These are phyloP conservation scores for Seira ritae DNA, from an alignment of 2,888 invertebrate genomes.

Conservation along the genomic window DNA sequence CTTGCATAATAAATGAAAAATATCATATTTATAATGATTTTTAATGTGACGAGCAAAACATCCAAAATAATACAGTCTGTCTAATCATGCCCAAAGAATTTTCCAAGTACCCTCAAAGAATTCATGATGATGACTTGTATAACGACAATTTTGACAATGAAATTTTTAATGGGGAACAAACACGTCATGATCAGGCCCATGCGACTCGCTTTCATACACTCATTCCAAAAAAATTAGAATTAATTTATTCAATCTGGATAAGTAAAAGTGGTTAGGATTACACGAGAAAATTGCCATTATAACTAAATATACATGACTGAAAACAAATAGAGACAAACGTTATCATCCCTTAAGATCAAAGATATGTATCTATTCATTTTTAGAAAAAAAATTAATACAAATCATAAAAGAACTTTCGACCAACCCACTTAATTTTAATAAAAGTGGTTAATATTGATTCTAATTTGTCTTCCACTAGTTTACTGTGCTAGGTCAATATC, in stretches of 20 bases:
- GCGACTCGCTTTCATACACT: not conserved
- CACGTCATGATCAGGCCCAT: not conserved
- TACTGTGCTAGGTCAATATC: slow-evolving; percentile 3
- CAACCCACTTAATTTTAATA: slow-evolving; percentile 30
- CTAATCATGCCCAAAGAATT: not conserved
- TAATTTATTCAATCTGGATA: slow-evolving; percentile 4
- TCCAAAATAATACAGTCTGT: not conserved
- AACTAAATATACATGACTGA: too few species aligned
- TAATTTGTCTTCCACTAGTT: not conserved
- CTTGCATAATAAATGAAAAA: too few species aligned
- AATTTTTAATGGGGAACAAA: slow-evolving; percentile 9
- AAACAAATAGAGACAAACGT: not conserved
- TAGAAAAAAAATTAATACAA: not conserved
- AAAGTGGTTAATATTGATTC: slow-evolving; percentile 16
- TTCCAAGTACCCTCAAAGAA: not conserved
- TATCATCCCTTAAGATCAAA: too few species aligned
- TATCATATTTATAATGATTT: not conserved
- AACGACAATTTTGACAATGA: slow-evolving; percentile 11
- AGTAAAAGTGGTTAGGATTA: slow-evolving; percentile 1
- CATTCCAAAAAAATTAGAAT: slow-evolving; percentile 6
- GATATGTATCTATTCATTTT: not conserved
- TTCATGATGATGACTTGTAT: slow-evolving; percentile 5
- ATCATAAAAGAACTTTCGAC: slow-evolving; percentile 21
- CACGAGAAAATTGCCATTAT: not conserved
- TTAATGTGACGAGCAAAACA: not conserved